Percentiles rank a stretch among this genome's conserved stretches.
These are phyloP conservation scores for Budorcas taxicolor DNA, from an alignment of 2,113 vertebrate species.

Conservation along the genomic window DNA sequence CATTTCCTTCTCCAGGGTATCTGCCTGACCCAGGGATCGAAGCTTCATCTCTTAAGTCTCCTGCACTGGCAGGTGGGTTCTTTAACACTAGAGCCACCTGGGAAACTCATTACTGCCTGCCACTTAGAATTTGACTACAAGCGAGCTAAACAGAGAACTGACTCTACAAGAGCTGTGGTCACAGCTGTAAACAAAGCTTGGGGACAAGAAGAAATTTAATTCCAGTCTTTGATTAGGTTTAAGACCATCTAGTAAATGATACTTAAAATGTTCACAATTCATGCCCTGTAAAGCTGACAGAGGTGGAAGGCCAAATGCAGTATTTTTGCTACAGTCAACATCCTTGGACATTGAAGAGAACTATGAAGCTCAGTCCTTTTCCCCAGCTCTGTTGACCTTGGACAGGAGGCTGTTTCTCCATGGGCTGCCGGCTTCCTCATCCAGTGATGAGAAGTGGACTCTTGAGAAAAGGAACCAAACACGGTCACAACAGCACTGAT, in stretches of 20 bases:
- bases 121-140: background rate
- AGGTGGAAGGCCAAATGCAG: background rate
- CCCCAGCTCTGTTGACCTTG: background rate
- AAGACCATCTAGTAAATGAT: background rate
- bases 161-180: background rate
- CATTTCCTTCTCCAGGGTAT: background rate
- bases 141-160: constrained; percentile 43
- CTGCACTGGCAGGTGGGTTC: background rate
- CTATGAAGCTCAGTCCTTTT: background rate
- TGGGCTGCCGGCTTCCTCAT: background rate
- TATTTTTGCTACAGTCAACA: background rate
- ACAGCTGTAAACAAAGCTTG: constrained; percentile 22
- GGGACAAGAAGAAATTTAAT: background rate
- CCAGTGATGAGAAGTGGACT: background rate
- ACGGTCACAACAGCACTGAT: background rate
- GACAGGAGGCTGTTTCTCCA: background rate
- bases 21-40: background rate
- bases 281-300: background rate
- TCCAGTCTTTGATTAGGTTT: background rate
- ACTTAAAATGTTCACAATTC: constrained; percentile 5
- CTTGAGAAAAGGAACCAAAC: constrained; percentile 40
- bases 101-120: background rate
- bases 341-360: no score
- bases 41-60: background rate
- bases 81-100: background rate